Base-by-base conservation (phyloP, 30 jellyfish, hydroid and myxozoan species). In the Catostylus mosaicus region DNA sequence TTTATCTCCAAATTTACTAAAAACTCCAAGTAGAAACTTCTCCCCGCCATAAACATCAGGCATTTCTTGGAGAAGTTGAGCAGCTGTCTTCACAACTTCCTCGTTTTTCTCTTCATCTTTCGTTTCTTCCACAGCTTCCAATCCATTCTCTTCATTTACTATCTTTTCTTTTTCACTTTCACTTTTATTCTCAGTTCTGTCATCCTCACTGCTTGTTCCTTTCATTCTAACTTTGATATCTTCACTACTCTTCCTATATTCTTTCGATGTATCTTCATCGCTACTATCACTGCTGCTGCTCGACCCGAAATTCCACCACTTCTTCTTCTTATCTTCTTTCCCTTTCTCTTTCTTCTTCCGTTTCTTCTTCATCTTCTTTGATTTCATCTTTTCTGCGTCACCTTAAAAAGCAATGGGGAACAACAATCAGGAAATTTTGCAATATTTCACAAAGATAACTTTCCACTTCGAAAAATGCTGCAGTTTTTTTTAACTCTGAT, bases 21-120 rank as follows among this genome's bases (percentile, higher is more conserved):
- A 67, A 26, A 87, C 76, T 1, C 76, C 88, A 35, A 87, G 83
- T 51, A 57, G 18, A 1, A 48, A 12, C 51, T 26, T 87, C 50
- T 77, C 88, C 14, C 96, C 96, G 20, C 88, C 88, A 78, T 30
- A 87, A 16, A 45, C 29, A 33, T 87, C 88, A 16, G 82, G 83
- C 50, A 87, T 37, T 20, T 78, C 66, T 27, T 54, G 37, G 34
- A 78, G 74, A 22, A 52, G 84, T 20, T 86, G 74, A n/a, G 1
- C 43, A 5, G 75, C 65, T 38, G 67, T 36, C 31, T 62, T 66
- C 9, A 51, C 47, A 10, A 45, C 80, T 48, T 48, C 45, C 7
- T 18, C 22, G 3, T 37, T 79, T 14, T 67, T 46, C 30, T 83
- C 40, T 10, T 68, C 76, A 12, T 23, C 79, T 30, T 35, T 10